Evolutionary conservation across 2,888 invertebrate species (phyloP), one percentile per base, ranked within the genome.

Genomic region (Synergus itoensis): DNA sequence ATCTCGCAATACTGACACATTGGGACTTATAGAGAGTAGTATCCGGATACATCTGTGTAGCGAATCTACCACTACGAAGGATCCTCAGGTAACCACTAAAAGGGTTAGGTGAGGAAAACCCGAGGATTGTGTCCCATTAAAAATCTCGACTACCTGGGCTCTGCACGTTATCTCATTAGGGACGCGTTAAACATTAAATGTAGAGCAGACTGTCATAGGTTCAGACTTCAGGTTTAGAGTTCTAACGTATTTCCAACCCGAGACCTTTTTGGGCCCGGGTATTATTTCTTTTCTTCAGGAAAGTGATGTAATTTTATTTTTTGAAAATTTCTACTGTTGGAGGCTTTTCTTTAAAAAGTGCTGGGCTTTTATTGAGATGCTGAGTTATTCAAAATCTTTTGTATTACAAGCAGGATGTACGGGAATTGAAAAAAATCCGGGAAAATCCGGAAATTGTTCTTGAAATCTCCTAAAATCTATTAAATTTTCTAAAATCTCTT

Each of bases 81-180:
- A 87, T 83, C 80, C 87, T 87, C 88, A 87, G 89, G 88, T 88
- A 89, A 84, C 84, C 79, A 79, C 69, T 76, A 81, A 76, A 87
- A 85, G 88, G 89, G 88, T 88, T 87, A 83, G 77, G 41, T 65
- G 69, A 84, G 85, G 82, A 82, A 85, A 85, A 85, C 83, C 85
- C 78, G 85, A 77, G 78, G 79, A 63, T 65, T 77, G 78, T 84
- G 86, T 77, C 86, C 88, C 84, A 89, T 88, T 89, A 89, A 85
- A 88, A 89, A 88, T 88, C 83, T 84, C 85, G 86, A 77, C 84
- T 89, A 89, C 86, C 89, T 86, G 83, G 77, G 69, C 57, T 43
- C 77, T 78, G 80, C 82, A 83, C 86, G 87, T 85, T 87, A 82
- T 88, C 91, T 92, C 91, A 90, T 92, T 92, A 92, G 90, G 88